Evolutionary conservation across 1,140 invertebrate species (phyloP).

Genomic region (Holcopasites calliopsidis): DNA sequence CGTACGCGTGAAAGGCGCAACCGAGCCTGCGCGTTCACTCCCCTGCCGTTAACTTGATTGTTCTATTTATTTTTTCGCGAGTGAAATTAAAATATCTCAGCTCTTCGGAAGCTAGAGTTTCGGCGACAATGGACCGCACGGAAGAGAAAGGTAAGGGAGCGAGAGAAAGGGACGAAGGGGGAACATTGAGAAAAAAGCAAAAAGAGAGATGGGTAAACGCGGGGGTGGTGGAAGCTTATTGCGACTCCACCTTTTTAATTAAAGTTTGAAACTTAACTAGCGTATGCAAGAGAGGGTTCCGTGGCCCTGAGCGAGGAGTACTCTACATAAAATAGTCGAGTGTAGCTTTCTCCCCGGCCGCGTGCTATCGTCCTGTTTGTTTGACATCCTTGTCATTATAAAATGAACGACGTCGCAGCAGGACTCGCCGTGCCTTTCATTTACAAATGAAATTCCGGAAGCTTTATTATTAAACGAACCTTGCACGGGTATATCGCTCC

Average conservation of each 20-base stretch:
- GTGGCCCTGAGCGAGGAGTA: slow-evolving; percentile 43
- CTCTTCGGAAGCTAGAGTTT: slow-evolving; percentile 28
- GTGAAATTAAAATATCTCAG: slow-evolving; percentile 61
- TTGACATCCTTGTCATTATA: slow-evolving; percentile 58
- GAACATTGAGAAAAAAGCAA: neutral
- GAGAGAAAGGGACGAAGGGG: neutral
- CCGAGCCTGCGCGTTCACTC: slow-evolving; percentile 30
- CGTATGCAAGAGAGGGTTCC: slow-evolving; percentile 50
- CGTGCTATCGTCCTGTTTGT: slow-evolving; percentile 55
- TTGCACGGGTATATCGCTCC: neutral
- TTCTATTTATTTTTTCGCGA: slow-evolving; percentile 57
- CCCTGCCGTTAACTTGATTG: slow-evolving; percentile 57
- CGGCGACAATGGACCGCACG: slow-evolving; percentile 11
- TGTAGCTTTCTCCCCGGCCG: slow-evolving; percentile 48
- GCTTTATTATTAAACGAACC: slow-evolving; percentile 26
- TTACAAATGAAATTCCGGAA: slow-evolving; percentile 34
- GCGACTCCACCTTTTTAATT: slow-evolving; percentile 72
- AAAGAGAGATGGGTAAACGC: slow-evolving; percentile 6
- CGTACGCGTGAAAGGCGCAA: slow-evolving; percentile 43
- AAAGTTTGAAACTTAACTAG: slow-evolving; percentile 71
- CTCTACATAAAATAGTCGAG: slow-evolving; percentile 62
- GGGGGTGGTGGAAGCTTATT: slow-evolving; percentile 51
- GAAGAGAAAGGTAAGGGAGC: neutral
- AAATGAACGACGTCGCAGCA: slow-evolving; percentile 37
- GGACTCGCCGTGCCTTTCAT: neutral